Percentiles rank a stretch among this genome's conserved stretches.
phyloP scores from a whole-genome alignment of 1,140 invertebrate species.

The Stenopsyche tienmushanensis region DNA sequence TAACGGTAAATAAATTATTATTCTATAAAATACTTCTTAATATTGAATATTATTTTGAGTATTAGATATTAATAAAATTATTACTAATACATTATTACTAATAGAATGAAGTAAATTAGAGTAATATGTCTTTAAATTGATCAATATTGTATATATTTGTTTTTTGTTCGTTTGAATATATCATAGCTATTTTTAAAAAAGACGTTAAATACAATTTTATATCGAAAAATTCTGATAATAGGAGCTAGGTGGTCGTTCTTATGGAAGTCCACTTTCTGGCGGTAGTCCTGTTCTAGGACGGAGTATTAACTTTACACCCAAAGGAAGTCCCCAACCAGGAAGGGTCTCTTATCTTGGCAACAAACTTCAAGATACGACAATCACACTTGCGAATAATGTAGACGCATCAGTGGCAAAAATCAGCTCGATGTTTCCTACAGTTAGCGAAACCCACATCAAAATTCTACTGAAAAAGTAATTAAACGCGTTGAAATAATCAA shows the following conservation, averaged over 20 bases:
- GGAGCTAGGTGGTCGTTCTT: slow-evolving; percentile 47
- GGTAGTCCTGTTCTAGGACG: slow-evolving; percentile 55
- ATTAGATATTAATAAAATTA: not conserved
- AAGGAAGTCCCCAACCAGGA: slow-evolving; percentile 51
- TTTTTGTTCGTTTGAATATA: not conserved
- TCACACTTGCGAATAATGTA: slow-evolving; percentile 62
- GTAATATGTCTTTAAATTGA: no score
- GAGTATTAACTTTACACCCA: slow-evolving; percentile 56
- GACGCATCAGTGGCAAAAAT: slow-evolving; percentile 78
- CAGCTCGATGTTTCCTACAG: slow-evolving; percentile 88
- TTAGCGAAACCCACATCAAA: slow-evolving; percentile 83
- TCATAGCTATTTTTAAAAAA: no score
- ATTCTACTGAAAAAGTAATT: slow-evolving; percentile 85
- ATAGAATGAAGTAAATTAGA: no score
- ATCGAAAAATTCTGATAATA: no score
- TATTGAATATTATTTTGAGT: not conserved
- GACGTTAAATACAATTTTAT: no score
- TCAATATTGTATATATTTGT: no score
- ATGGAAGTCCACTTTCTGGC: slow-evolving; percentile 49
- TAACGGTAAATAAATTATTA: slow-evolving; percentile 50
- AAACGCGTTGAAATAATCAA: slow-evolving; percentile 17
- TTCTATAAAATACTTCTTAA: no score
- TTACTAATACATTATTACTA: no score
- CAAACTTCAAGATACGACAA: slow-evolving; percentile 68
- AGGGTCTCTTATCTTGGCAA: slow-evolving; percentile 55